A percentile compares a stretch with the other conserved stretches of the same genome.
Evolutionary conservation across 2,888 invertebrate species (phyloP).

Genomic region (Oxycera nigricornis): DNA sequence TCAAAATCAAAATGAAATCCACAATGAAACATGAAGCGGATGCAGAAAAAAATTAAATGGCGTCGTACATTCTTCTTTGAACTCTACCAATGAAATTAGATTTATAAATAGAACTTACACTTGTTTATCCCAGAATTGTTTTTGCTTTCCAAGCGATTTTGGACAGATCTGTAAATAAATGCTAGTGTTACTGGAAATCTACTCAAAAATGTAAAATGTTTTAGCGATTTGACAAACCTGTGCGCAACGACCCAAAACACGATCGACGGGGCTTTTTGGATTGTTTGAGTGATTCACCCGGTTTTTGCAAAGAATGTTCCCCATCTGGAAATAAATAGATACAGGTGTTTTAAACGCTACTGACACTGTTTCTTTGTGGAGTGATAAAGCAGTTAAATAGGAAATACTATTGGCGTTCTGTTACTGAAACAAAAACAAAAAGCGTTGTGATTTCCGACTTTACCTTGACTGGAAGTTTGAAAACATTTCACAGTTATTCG

Average conservation of each 20-base stretch:
- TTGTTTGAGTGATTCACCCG: conserved; percentile 42
- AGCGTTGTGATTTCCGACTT: too few species aligned
- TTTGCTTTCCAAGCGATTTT: conserved; percentile 45
- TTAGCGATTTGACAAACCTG: conserved; percentile 43
- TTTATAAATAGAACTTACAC: conserved; percentile 45
- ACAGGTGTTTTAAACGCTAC: too few species aligned
- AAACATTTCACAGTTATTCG: too few species aligned
- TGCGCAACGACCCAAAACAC: conserved; percentile 47
- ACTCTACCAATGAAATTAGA: not conserved
- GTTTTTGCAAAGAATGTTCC: conserved; percentile 48
- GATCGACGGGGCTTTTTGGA: conserved; percentile 48
- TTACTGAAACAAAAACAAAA: too few species aligned
- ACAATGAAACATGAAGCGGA: too few species aligned
- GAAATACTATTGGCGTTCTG: too few species aligned
- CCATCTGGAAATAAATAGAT: conserved; percentile 46
- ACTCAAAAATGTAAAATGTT: not conserved
- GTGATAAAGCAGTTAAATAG: too few species aligned
- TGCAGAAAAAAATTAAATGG: too few species aligned
- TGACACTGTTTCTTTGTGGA: too few species aligned
- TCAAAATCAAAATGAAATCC: too few species aligned
- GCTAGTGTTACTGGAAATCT: conserved; percentile 13
- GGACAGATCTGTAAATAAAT: conserved; percentile 48
- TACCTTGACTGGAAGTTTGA: too few species aligned
- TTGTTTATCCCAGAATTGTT: conserved; percentile 49
- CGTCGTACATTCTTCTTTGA: not conserved